These are phyloP conservation scores for Solenopsis fugax DNA, from an alignment of 1,140 invertebrate genomes.

Conservation along the genomic window DNA sequence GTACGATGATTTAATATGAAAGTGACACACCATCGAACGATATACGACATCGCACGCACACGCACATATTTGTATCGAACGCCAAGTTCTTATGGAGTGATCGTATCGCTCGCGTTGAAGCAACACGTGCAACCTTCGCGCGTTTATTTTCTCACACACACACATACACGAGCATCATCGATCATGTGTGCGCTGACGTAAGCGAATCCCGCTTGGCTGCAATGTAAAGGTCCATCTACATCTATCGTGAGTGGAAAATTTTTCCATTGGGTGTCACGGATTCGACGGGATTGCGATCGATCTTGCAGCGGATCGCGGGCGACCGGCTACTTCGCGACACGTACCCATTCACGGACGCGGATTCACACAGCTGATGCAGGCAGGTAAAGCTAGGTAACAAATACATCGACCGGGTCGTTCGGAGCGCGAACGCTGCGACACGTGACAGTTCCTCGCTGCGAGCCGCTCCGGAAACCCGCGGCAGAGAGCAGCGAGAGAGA, in stretches of 20 bases:
- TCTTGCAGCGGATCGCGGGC: not conserved
- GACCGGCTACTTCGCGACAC: too few relatives aligned
- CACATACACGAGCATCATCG: not conserved
- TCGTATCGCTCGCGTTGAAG: not conserved
- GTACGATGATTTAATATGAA: not conserved
- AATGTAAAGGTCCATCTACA: not conserved
- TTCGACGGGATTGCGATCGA: not conserved
- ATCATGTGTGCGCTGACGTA: constrained; percentile 2
- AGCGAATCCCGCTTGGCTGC: not conserved
- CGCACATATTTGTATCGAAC: not conserved
- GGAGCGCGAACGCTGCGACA: not conserved
- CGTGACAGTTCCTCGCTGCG: not conserved
- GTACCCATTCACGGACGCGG: too few relatives aligned
- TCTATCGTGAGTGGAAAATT: too few relatives aligned
- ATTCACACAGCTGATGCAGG: not conserved
- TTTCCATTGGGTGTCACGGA: too few relatives aligned
- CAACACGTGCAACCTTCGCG: not conserved
- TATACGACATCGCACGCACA: not conserved
- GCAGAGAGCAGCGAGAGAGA: not conserved
- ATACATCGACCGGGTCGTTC: not conserved
- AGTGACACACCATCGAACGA: not conserved
- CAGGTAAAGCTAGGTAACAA: constrained; percentile 38
- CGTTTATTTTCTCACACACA: not conserved
- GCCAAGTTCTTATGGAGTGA: not conserved
- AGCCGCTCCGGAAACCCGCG: not conserved